Conservation (phyloP, 1,140 invertebrate species). For the Orchesella cincta region DNA sequence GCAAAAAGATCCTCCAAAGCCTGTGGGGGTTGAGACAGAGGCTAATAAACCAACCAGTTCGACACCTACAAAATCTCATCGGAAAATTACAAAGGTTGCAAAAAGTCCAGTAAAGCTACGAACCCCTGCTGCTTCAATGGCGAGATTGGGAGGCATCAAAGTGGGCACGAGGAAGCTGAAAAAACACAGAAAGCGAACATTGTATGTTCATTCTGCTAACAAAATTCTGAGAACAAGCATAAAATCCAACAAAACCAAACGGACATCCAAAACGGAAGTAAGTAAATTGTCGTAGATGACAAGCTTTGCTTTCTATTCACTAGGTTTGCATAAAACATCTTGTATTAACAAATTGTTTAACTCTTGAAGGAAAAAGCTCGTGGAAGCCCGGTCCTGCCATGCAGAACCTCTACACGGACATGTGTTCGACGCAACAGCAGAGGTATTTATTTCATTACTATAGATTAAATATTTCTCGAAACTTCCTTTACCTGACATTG, state of each 20-base stretch:
- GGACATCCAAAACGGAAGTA: neutral
- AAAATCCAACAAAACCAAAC: slow-evolving; percentile 4
- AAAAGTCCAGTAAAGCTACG: neutral
- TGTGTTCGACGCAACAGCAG: slow-evolving; percentile 2
- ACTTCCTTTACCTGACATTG: no score
- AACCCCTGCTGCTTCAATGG: slow-evolving; percentile 2
- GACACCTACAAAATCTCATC: neutral
- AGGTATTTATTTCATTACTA: neutral
- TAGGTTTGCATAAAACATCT: neutral
- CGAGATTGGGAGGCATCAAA: slow-evolving; percentile 17
- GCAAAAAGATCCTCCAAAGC: neutral
- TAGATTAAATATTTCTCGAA: neutral
- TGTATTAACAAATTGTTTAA: neutral
- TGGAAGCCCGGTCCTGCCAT: neutral
- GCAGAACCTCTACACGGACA: neutral
- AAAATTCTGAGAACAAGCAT: slow-evolving; percentile 4
- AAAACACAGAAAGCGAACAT: neutral
- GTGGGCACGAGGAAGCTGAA: neutral
- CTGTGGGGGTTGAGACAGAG: neutral
- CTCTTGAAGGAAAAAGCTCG: neutral
- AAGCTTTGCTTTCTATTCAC: neutral
- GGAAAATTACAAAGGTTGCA: neutral
- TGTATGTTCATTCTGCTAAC: neutral
- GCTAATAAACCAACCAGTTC: neutral
- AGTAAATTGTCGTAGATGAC: neutral